Percentiles rank a stretch among this genome's conserved stretches.
Conservation (phyloP, 2,888 invertebrate genomes). For the Cremastobaeus sp. region DNA sequence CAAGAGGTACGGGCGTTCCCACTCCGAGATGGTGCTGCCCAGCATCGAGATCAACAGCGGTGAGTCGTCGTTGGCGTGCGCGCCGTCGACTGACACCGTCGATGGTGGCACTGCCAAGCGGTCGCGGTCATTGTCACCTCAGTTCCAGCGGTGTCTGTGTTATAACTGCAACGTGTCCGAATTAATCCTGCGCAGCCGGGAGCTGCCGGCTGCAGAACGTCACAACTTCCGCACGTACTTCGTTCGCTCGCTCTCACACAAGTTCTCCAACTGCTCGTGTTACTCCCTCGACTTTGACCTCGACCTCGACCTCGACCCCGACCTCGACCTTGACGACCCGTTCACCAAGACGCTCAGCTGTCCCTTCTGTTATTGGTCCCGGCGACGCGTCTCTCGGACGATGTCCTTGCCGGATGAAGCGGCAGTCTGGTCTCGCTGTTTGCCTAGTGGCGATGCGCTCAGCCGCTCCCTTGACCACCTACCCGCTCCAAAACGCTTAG, state of each 20-base stretch:
- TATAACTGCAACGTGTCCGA: slow-evolving; percentile 74
- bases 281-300: slow-evolving; percentile 60
- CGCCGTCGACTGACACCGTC: slow-evolving; percentile 12
- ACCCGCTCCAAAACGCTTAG: slow-evolving; percentile 41
- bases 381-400: slow-evolving; percentile 31
- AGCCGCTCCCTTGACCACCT: slow-evolving; percentile 39
- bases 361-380: background rate
- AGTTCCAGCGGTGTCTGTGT: slow-evolving; percentile 66
- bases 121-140: slow-evolving; percentile 69
- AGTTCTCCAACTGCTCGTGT: slow-evolving; percentile 71
- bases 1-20: slow-evolving; percentile 72
- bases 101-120: slow-evolving; percentile 59
- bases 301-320: slow-evolving; percentile 16
- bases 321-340: slow-evolving; percentile 8
- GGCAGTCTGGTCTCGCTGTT: slow-evolving; percentile 3
- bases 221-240: slow-evolving; percentile 71
- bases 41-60: slow-evolving; percentile 69
- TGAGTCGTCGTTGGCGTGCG: slow-evolving; percentile 62
- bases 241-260: slow-evolving; percentile 70
- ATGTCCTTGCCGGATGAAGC: slow-evolving; percentile 53
- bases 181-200: slow-evolving; percentile 70
- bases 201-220: slow-evolving; percentile 70
- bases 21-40: slow-evolving; percentile 71
- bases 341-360: too few relatives aligned
- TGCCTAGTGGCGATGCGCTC: slow-evolving; percentile 13